Percentiles rank a stretch among this genome's conserved stretches.
phyloP scores from a whole-genome alignment of 2,797 vertebrate species.

The Corythornis leucogaster region DNA sequence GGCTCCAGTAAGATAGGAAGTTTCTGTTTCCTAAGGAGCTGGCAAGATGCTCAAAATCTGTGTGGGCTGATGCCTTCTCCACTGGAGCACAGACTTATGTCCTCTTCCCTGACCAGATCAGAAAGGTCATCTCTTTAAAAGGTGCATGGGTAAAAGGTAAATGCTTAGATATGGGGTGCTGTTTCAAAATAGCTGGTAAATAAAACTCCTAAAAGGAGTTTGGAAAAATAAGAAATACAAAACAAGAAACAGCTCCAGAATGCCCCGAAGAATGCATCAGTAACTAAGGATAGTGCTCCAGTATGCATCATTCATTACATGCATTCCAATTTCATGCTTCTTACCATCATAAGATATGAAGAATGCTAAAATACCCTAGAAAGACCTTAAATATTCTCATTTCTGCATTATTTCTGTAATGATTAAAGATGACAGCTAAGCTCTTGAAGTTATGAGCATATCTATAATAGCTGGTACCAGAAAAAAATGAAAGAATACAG shows the following conservation, averaged over 20 bases:
- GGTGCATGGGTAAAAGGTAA: not conserved
- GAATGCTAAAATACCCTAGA: not conserved
- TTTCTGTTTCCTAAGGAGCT: slow-evolving; percentile 10
- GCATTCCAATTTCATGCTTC: not conserved
- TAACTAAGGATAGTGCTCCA: not conserved
- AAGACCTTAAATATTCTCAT: not conserved
- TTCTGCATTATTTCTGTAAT: not conserved
- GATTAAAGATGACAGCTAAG: not conserved
- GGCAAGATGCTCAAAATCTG: not conserved
- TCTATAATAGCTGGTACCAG: not conserved
- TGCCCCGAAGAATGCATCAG: not conserved
- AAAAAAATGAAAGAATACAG: not conserved
- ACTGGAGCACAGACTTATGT: not conserved
- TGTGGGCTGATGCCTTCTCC: not conserved
- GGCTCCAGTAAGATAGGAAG: slow-evolving; percentile 22
- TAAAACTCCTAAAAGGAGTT: not conserved
- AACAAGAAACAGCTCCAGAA: not conserved
- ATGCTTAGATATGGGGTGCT: not conserved
- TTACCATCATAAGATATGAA: not conserved
- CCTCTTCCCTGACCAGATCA: not conserved
- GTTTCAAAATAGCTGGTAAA: not conserved
- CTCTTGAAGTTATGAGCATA: not conserved
- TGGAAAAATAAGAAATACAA: not conserved
- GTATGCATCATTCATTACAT: not conserved
- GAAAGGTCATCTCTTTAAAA: not conserved